phyloP scores from a whole-genome alignment of 2,113 vertebrate species.

The Oceanodroma tethys region DNA sequence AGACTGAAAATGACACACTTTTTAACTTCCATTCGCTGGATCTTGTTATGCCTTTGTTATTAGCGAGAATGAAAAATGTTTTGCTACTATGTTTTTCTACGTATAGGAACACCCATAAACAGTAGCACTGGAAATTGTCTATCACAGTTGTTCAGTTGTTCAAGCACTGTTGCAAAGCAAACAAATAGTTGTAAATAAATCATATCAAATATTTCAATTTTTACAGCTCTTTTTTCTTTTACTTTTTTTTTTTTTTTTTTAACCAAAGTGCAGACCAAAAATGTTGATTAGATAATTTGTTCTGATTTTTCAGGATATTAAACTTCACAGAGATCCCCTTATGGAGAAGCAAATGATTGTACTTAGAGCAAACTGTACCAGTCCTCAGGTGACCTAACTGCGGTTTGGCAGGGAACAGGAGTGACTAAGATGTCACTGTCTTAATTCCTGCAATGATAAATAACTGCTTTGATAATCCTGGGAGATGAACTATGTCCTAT shows the following conservation, averaged over 20 bases:
- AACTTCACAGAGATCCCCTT: background rate
- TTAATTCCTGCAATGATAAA: background rate
- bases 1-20: background rate
- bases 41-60: background rate
- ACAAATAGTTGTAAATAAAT: background rate
- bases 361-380: background rate
- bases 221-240: background rate
- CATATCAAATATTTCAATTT: background rate
- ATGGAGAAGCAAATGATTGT: background rate
- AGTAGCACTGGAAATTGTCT: background rate
- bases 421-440: background rate
- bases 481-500: background rate
- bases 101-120: background rate
- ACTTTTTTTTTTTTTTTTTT: background rate
- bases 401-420: background rate
- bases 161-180: background rate
- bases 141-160: accelerated
- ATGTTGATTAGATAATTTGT: background rate
- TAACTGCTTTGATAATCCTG: background rate
- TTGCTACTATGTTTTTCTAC: background rate
- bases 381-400: background rate
- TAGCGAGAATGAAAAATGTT: background rate
- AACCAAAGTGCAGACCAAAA: background rate
- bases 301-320: background rate
- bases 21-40: background rate